Evolutionary conservation across 2,888 invertebrate genomes (phyloP).

Genomic region (Harpalus rufipes): DNA sequence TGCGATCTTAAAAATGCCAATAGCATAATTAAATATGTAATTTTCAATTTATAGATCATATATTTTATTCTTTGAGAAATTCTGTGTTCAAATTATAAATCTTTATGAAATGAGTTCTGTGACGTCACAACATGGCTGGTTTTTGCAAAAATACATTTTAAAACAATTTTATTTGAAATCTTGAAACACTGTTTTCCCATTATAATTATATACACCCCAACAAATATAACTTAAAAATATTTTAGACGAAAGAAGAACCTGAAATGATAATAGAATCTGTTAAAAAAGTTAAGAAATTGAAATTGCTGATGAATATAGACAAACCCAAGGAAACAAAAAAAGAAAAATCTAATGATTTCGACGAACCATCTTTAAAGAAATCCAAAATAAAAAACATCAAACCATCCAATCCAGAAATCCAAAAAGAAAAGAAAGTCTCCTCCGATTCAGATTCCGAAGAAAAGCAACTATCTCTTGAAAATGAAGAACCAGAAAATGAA

Average conservation of each 20-base stretch:
- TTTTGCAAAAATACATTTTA: too few species aligned
- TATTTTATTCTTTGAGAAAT: too few species aligned
- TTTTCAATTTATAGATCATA: too few species aligned
- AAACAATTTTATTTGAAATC: too few species aligned
- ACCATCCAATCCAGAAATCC: neutral
- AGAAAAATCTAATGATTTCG: slow-evolving; percentile 26
- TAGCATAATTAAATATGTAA: too few species aligned
- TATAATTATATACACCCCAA: neutral
- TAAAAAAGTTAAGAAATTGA: slow-evolving; percentile 74
- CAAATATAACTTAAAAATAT: neutral
- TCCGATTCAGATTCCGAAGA: slow-evolving; percentile 2
- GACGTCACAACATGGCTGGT: too few species aligned
- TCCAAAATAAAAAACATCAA: slow-evolving; percentile 38
- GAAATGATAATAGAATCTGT: neutral
- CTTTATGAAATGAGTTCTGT: too few species aligned
- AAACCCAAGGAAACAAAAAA: neutral
- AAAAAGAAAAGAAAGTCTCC: slow-evolving; percentile 1
- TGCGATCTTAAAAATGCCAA: too few species aligned
- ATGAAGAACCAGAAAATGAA: slow-evolving; percentile 65
- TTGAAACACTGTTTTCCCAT: too few species aligned
- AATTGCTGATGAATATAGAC: slow-evolving; percentile 74
- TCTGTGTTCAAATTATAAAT: too few species aligned
- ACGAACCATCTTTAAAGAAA: neutral
- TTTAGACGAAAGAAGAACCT: neutral
- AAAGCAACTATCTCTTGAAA: slow-evolving; percentile 37